These are phyloP conservation scores for Drosophila kikkawai DNA, from an alignment of 1,140 invertebrate species.

Conservation along the genomic window DNA sequence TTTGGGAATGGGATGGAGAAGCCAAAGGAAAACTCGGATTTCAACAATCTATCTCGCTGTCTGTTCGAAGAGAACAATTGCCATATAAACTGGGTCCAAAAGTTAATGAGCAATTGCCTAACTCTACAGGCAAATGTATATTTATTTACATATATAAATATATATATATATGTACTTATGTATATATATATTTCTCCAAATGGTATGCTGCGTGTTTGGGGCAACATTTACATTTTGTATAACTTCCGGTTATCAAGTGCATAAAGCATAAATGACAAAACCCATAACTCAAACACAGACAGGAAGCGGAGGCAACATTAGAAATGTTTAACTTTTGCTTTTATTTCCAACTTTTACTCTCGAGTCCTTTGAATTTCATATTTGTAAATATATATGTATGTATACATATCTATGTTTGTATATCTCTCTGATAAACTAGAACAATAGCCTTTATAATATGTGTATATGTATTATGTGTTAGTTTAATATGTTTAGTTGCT, in stretches of 20 bases:
- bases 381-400: background rate
- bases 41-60: slow-evolving; percentile 7
- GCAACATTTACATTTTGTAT: slow-evolving; percentile 62
- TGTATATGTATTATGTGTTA: background rate
- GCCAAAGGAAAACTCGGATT: slow-evolving; percentile 26
- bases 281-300: slow-evolving; percentile 56
- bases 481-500: background rate
- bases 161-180: background rate
- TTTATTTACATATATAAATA: background rate
- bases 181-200: slow-evolving; percentile 6
- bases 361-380: slow-evolving; percentile 17
- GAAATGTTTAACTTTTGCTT: slow-evolving; percentile 46
- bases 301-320: slow-evolving; percentile 10
- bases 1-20: background rate
- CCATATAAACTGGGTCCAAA: slow-evolving; percentile 38
- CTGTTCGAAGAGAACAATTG: slow-evolving; percentile 34
- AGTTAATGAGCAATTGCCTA: slow-evolving; percentile 53
- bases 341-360: slow-evolving; percentile 33
- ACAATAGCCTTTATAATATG: background rate
- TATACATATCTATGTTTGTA: background rate
- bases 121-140: background rate
- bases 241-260: slow-evolving; percentile 54
- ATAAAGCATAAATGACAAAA: slow-evolving; percentile 52
- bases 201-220: slow-evolving; percentile 5
- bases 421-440: slow-evolving; percentile 4